Base-by-base conservation (phyloP, 2,113 vertebrate species). In the Hassar affinis region DNA sequence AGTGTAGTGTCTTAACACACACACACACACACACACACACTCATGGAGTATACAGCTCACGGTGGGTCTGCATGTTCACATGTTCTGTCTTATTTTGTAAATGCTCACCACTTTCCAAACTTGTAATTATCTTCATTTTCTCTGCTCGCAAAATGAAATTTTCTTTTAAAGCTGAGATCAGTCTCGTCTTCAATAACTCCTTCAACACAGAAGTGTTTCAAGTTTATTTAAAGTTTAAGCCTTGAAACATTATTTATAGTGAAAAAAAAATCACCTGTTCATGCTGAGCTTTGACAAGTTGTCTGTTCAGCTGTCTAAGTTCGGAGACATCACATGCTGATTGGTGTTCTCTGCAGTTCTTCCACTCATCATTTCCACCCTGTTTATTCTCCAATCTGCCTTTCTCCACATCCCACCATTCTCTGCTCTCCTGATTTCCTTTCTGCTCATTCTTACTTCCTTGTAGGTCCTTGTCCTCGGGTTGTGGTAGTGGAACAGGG, bases 151-250 rank as follows among this genome's bases (percentile, higher is more conserved):
- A 27, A 75, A 59, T 54, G 0, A 42, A 80, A 76, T 86, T 93
- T 85, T 92, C 91, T 80, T 92, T 90, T 75, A 93, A 83, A 25
- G 90, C 88, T 83, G 90, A 85, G 47, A 89, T 85, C 77, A 89
- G 83, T 87, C 91, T 91, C 87, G 84, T 89, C 85, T 91, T 87
- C 76, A 89, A 69, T 61, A 76, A 89, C 89, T 90, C 91, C 90
- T 42, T 89, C 89, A 88, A 49, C 69, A 79, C 47, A 69, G 11
- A 80, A 56, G 72, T 17, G 30, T 18, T 75, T 38, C 17, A 71
- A 42, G 30, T 51, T 51, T 22, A 54, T 49, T 49, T 49, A 6
- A 42, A 42, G 38, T 42, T 42, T 42, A 42, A 42, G 38, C 6
- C 6, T 42, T 42, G 6, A 42, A 42, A 6, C 38, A 42, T 42